Percentiles rank a stretch among this genome's conserved stretches.
These are phyloP conservation scores for Belgica antarctica DNA, from an alignment of 2,888 invertebrate species.

Conservation along the genomic window DNA sequence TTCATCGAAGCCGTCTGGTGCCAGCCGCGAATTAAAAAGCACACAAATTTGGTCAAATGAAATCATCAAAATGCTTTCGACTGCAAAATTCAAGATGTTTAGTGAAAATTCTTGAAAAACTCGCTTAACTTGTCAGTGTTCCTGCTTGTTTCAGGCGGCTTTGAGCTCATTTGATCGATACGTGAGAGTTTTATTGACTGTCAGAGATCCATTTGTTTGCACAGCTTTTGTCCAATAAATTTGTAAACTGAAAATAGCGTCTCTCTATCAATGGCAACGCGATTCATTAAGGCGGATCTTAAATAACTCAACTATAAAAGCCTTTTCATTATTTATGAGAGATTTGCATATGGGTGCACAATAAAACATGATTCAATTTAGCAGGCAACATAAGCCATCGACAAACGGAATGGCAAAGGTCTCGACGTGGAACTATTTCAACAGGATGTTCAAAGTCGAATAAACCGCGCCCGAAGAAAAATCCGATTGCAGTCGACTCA, in stretches of 20 bases:
- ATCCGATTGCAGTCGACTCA: not conserved
- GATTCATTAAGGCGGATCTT: not conserved
- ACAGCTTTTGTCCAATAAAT: not conserved
- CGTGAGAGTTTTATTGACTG: conserved; percentile 7
- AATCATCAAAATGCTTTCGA: too few species aligned
- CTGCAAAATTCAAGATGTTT: too few species aligned
- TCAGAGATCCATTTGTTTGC: not conserved
- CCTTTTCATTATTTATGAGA: not conserved
- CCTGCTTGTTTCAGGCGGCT: too few species aligned
- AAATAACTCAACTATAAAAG: not conserved
- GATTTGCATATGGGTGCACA: conserved; percentile 1
- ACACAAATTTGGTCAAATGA: too few species aligned
- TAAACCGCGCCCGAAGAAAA: not conserved
- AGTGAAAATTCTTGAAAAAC: too few species aligned
- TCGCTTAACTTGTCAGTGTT: too few species aligned
- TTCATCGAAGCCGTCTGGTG: too few species aligned
- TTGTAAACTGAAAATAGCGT: too few species aligned
- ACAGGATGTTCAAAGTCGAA: not conserved
- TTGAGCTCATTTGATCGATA: too few species aligned
- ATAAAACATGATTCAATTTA: not conserved
- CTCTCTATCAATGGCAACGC: too few species aligned
- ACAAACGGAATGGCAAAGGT: conserved; percentile 1
- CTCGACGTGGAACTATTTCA: too few species aligned
- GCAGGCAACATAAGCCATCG: not conserved
- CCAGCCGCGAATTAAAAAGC: too few species aligned